Evolutionary conservation across 2,113 vertebrate genomes (phyloP).

Genomic region (Agapornis roseicollis): DNA sequence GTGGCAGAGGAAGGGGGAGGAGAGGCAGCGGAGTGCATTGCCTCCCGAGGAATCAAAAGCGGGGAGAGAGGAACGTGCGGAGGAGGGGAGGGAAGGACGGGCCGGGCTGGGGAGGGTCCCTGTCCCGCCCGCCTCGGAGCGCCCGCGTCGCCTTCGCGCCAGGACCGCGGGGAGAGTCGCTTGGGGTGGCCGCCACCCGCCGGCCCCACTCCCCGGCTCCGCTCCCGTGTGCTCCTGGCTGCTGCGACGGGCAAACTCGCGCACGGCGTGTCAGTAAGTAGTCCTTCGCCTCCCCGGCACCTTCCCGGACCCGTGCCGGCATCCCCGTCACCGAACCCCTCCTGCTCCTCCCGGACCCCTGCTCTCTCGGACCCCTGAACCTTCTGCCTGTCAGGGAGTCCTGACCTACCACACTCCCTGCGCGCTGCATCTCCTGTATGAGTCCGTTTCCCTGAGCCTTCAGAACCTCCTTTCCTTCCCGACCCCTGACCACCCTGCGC

Average conservation of each 20-base stretch:
- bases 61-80: not conserved
- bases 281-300: not conserved
- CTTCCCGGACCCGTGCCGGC: not conserved
- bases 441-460: not conserved
- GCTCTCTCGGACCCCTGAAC: not conserved
- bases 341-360: not conserved
- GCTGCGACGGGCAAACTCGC: not conserved
- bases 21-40: not conserved
- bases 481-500: not conserved
- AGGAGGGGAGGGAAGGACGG: not conserved
- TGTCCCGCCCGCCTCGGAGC: constrained; percentile 10
- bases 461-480: not conserved
- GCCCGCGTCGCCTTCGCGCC: not conserved
- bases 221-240: constrained; percentile 7
- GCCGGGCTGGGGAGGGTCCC: not conserved
- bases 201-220: not conserved
- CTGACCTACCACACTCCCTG: not conserved
- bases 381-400: not conserved
- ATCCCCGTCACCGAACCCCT: no score
- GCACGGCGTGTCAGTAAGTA: constrained; percentile 24
- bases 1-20: not conserved
- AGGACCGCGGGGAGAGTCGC: not conserved
- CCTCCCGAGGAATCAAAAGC: not conserved
- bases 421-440: not conserved
- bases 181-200: not conserved